These are phyloP conservation scores for Ceyx margarethae DNA, from an alignment of 2,113 vertebrate species.

Conservation along the genomic window DNA sequence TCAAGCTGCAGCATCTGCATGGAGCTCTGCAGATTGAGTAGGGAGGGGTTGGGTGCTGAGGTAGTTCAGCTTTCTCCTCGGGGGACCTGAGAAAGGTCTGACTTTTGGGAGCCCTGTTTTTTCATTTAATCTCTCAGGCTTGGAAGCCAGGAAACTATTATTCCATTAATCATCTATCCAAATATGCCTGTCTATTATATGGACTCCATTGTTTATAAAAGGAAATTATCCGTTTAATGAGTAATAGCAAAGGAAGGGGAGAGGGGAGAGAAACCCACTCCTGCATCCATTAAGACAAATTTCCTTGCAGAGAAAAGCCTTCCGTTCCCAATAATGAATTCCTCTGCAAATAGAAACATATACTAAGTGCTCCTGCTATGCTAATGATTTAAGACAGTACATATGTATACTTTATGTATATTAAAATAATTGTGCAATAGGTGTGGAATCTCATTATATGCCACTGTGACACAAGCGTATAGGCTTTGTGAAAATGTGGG, in stretches of 20 bases:
- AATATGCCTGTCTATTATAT: not conserved
- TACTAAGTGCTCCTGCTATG: not conserved
- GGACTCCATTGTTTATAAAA: slow-evolving; percentile 20
- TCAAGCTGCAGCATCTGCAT: not conserved
- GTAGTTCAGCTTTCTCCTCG: not conserved
- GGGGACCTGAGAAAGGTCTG: not conserved
- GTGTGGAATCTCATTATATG: not conserved
- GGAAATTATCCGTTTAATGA: slow-evolving; percentile 42
- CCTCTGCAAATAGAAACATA: not conserved
- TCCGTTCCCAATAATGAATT: not conserved
- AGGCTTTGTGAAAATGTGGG: not conserved
- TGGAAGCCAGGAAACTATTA: not conserved
- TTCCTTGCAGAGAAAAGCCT: not conserved
- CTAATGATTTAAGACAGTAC: not conserved
- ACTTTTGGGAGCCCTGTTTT: not conserved
- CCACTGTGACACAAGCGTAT: not conserved
- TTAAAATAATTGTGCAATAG: not conserved
- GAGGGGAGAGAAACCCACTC: not conserved
- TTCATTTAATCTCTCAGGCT: not conserved
- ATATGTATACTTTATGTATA: not conserved
- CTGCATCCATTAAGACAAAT: not conserved
- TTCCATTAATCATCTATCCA: slow-evolving; percentile 30
- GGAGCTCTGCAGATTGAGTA: not conserved
- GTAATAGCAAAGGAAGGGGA: not conserved
- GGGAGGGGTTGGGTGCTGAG: not conserved